A percentile compares a stretch with the other conserved stretches of the same genome.
phyloP scores from a whole-genome alignment of 2,888 invertebrate genomes.

The Chrysopilus asiliformis region DNA sequence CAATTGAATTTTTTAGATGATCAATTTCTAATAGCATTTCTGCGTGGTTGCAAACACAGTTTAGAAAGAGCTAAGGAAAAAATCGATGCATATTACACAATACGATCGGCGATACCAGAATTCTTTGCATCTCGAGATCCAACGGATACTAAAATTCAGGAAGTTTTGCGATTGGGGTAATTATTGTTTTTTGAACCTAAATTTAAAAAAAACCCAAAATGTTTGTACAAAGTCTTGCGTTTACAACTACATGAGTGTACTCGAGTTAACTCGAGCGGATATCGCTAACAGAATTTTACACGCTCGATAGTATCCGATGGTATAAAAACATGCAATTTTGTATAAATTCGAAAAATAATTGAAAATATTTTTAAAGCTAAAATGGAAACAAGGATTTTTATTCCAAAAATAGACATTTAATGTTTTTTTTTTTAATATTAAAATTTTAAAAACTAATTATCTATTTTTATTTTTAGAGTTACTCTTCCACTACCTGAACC shows the following conservation, averaged over 20 bases:
- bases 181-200: no score
- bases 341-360: no score
- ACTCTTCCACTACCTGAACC: constrained; percentile 34
- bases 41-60: constrained; percentile 52
- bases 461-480: constrained; percentile 24
- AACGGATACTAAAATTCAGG: constrained; percentile 20
- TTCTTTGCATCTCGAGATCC: constrained; percentile 35
- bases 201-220: no score
- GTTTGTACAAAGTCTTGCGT: no score
- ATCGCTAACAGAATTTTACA: no score
- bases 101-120: constrained; percentile 41
- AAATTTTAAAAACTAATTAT: neutral
- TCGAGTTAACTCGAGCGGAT: no score
- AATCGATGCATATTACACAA: constrained; percentile 44
- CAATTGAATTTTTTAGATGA: constrained; percentile 36
- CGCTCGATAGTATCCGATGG: no score
- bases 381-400: no score
- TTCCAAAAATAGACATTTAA: neutral
- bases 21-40: constrained; percentile 46
- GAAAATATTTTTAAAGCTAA: no score
- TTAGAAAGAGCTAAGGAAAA: constrained; percentile 48
- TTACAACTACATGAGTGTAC: no score
- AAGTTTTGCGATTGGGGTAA: constrained; percentile 31
- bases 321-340: no score
- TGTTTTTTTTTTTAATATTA: neutral